These are phyloP conservation scores for Callospermophilus lateralis DNA, from an alignment of 2,113 vertebrate species.

Conservation along the genomic window DNA sequence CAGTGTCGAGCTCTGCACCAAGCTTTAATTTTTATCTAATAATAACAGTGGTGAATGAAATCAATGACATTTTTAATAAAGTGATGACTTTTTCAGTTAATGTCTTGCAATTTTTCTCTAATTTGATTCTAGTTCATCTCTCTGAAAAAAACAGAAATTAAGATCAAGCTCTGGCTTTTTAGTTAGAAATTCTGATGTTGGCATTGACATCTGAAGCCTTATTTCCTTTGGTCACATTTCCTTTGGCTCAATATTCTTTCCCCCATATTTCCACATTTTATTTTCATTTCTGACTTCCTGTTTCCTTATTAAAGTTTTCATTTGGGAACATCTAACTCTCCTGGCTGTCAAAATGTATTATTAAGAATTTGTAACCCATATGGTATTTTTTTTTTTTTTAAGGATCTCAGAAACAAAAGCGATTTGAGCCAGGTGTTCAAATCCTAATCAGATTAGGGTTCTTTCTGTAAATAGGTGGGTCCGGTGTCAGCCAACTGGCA, in stretches of 20 bases:
- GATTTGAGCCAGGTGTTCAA: conserved; percentile 68
- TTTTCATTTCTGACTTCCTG: conserved; percentile 59
- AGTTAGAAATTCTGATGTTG: conserved; percentile 22
- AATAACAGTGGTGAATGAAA: not conserved
- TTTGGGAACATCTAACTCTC: not conserved
- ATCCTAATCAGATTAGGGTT: conserved; percentile 75
- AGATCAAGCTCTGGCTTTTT: not conserved
- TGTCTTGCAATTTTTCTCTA: conserved; percentile 24
- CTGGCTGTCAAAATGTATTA: not conserved
- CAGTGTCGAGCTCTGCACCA: not conserved
- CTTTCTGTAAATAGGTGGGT: conserved; percentile 65
- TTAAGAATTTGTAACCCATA: conserved; percentile 32
- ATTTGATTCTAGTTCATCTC: not conserved
- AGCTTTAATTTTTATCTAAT: not conserved
- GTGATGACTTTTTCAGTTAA: not conserved
- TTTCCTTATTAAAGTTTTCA: conserved; percentile 59
- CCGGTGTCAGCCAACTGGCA: conserved; percentile 44
- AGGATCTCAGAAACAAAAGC: conserved; percentile 57
- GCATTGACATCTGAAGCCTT: not conserved
- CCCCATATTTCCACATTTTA: conserved; percentile 20
- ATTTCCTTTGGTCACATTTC: conserved; percentile 26
- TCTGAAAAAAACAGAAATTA: not conserved
- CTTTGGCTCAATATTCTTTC: conserved; percentile 37
- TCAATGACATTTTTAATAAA: conserved; percentile 43
- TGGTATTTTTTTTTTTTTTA: conserved; percentile 64